Percentiles rank a stretch among this genome's conserved stretches.
phyloP scores from a whole-genome alignment of 2,797 vertebrate genomes.

The Prunella strophiata region DNA sequence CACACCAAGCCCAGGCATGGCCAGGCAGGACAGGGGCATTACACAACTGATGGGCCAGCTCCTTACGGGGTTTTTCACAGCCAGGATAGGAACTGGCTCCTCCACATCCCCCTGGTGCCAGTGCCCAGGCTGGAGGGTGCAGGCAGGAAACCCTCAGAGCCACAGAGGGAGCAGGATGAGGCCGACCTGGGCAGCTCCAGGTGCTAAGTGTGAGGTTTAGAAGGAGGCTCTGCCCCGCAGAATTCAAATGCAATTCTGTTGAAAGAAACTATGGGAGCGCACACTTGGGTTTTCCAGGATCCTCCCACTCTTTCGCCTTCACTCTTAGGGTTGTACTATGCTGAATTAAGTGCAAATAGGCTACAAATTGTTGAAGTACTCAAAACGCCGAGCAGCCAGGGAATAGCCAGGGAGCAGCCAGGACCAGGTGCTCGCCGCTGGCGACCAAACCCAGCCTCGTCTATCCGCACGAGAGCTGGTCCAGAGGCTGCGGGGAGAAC shows the following conservation, averaged over 20 bases:
- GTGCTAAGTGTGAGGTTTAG: fast-evolving
- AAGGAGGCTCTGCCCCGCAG: not conserved
- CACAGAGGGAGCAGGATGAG: fast-evolving
- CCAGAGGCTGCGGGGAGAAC: not conserved
- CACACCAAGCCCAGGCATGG: not conserved
- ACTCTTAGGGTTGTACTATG: fast-evolving
- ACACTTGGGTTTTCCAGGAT: not conserved
- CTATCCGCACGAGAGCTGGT: not conserved
- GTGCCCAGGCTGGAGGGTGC: fast-evolving
- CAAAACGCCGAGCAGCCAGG: fast-evolving
- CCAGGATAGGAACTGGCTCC: not conserved
- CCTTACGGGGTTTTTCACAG: not conserved
- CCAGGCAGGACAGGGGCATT: not conserved
- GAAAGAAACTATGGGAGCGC: fast-evolving
- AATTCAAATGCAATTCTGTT: fast-evolving
- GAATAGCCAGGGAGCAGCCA: too few species aligned
- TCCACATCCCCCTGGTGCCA: fast-evolving
- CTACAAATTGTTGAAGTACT: fast-evolving
- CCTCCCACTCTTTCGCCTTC: not conserved
- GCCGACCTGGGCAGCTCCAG: fast-evolving
- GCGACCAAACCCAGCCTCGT: not conserved
- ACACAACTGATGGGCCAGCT: not conserved
- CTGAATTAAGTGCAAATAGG: fast-evolving
- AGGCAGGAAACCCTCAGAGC: not conserved
- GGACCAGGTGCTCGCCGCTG: fast-evolving